Percentiles rank a stretch among this genome's conserved stretches.
phyloP scores from a whole-genome alignment of 2,113 vertebrate genomes.

The Ceyx margarethae region DNA sequence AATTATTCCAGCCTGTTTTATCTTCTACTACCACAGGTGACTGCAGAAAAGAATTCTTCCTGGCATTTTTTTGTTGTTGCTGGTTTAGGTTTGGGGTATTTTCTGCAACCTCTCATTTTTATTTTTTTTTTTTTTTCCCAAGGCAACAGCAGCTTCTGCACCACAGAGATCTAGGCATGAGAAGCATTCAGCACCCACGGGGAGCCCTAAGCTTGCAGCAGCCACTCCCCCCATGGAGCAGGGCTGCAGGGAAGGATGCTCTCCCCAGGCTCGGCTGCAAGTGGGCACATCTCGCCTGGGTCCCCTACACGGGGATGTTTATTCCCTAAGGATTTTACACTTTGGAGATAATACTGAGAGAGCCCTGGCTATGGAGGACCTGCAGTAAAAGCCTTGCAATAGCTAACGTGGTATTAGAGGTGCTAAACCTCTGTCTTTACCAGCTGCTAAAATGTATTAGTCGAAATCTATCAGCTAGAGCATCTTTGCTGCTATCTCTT shows the following conservation, averaged over 20 bases:
- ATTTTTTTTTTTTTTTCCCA: neutral
- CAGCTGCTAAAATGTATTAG: neutral
- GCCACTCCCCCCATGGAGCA: accelerated
- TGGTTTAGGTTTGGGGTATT: neutral
- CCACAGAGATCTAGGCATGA: neutral
- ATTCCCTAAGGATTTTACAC: neutral
- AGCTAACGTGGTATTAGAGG: neutral
- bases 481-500: neutral
- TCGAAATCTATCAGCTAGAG: neutral
- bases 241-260: neutral
- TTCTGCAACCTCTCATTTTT: neutral
- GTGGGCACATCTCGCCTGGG: neutral
- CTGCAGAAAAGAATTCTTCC: neutral
- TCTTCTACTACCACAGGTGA: neutral
- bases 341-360: neutral
- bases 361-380: neutral
- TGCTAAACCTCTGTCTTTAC: neutral
- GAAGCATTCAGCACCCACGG: neutral
- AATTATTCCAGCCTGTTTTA: neutral
- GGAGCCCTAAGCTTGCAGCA: neutral
- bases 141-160: neutral
- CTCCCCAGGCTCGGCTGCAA: neutral
- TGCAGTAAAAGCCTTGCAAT: neutral
- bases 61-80: accelerated
- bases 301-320: neutral